A percentile compares a stretch with the other conserved stretches of the same genome.
These are phyloP conservation scores for Dicaeum eximium DNA, from an alignment of 2,113 vertebrate species.

Conservation along the genomic window DNA sequence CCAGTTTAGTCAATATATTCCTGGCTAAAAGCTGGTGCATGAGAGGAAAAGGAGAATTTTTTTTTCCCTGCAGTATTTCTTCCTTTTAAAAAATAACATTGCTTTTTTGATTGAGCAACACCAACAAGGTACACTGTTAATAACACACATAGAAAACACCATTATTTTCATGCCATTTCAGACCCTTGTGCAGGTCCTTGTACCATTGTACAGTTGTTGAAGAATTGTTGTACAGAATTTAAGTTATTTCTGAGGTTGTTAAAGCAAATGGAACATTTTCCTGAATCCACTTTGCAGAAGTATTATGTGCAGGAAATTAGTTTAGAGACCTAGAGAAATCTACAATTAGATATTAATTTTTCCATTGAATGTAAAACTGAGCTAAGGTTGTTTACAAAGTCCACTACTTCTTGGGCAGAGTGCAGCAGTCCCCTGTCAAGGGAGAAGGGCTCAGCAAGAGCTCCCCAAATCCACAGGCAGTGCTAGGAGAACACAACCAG, in stretches of 20 bases:
- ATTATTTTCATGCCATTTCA: not conserved
- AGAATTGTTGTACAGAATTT: not conserved
- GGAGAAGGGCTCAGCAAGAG: not conserved
- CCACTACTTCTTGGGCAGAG: not conserved
- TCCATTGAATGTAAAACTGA: not conserved
- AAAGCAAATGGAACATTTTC: not conserved
- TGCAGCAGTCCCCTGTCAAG: rapidly evolving
- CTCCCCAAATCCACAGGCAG: not conserved
- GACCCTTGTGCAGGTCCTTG: not conserved
- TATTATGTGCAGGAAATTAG: not conserved
- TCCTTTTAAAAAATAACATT: not conserved
- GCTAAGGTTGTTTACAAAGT: not conserved
- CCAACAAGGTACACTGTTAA: not conserved
- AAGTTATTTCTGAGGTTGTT: not conserved
- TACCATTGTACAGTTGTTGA: not conserved
- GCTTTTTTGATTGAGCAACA: not conserved
- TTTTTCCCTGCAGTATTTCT: not conserved
- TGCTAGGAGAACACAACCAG: not conserved
- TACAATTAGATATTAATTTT: not conserved
- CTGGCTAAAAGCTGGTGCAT: not conserved
- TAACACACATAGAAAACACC: not conserved
- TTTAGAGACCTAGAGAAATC: not conserved
- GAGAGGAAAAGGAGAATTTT: not conserved
- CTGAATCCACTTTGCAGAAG: not conserved
- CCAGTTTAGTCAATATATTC: not conserved